Evolutionary conservation across 2,113 vertebrate genomes (phyloP).

Genomic region (Saimiri boliviensis): DNA sequence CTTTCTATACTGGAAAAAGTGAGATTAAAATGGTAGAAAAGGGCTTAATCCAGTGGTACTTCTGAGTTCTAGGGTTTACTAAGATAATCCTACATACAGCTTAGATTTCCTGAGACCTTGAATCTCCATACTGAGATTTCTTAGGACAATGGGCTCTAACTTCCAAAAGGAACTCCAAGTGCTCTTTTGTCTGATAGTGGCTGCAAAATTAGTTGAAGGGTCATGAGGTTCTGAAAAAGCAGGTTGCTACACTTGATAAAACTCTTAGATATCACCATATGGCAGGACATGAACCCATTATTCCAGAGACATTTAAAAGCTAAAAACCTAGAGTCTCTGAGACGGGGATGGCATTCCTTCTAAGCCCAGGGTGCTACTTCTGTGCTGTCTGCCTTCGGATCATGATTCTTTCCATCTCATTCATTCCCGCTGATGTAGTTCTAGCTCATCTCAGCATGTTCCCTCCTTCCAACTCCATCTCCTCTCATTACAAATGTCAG

Average conservation of each 20-base stretch:
- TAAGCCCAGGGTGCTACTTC: background rate
- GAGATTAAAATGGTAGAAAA: background rate
- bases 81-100: background rate
- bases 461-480: background rate
- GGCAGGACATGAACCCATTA: background rate
- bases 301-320: slow-evolving; percentile 16
- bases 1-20: background rate
- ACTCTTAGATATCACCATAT: background rate
- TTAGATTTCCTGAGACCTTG: background rate
- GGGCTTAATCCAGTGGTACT: slow-evolving; percentile 26
- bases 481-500: background rate
- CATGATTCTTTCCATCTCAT: background rate
- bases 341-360: background rate
- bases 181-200: background rate
- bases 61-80: background rate
- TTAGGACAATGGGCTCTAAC: background rate
- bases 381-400: background rate
- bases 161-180: slow-evolving; percentile 19
- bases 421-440: background rate
- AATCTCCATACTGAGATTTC: background rate
- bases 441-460: background rate
- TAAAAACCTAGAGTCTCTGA: slow-evolving; percentile 11
- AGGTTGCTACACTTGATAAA: background rate
- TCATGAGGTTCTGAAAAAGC: background rate
- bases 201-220: slow-evolving; percentile 9